Conservation (phyloP, 2,888 invertebrate genomes). For the Ophion costatus region DNA sequence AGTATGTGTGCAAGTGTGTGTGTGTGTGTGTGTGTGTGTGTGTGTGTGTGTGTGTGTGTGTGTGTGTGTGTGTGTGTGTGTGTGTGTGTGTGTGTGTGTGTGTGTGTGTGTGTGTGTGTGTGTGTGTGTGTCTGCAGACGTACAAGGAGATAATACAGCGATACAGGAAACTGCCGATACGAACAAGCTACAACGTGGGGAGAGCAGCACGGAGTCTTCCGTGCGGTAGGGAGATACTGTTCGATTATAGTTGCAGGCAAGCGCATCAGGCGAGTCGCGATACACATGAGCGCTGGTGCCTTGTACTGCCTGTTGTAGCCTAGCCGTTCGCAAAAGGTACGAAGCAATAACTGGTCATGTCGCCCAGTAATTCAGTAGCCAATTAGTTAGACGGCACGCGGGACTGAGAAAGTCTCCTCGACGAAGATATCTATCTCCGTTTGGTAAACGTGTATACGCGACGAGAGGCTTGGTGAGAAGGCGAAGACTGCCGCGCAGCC, state of each 20-base stretch:
- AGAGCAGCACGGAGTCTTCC: slow-evolving; percentile 27
- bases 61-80: not conserved
- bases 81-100: not conserved
- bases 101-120: not conserved
- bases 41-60: not conserved
- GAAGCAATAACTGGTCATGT: slow-evolving; percentile 80
- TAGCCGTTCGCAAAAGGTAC: slow-evolving; percentile 70
- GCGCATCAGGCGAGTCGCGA: slow-evolving; percentile 31
- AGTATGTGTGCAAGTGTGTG: not conserved
- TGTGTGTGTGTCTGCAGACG: not conserved
- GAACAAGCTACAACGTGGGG: slow-evolving; percentile 28
- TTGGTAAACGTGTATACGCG: slow-evolving; percentile 36
- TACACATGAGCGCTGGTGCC: slow-evolving; percentile 16
- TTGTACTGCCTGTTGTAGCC: slow-evolving; percentile 22
- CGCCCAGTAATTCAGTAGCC: slow-evolving; percentile 81
- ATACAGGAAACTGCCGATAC: slow-evolving; percentile 24
- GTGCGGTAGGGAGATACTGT: slow-evolving; percentile 49
- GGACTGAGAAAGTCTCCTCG: slow-evolving; percentile 69
- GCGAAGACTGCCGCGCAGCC: slow-evolving; percentile 45
- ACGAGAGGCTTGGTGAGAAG: slow-evolving; percentile 58
- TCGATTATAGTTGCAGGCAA: slow-evolving; percentile 50
- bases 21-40: not conserved
- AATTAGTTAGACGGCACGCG: slow-evolving; percentile 80
- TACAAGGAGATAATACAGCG: slow-evolving; percentile 15
- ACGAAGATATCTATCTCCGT: slow-evolving; percentile 77